A percentile compares a stretch with the other conserved stretches of the same genome.
Evolutionary conservation across 1,140 invertebrate species (phyloP).

Genomic region (Ceratitis capitata): DNA sequence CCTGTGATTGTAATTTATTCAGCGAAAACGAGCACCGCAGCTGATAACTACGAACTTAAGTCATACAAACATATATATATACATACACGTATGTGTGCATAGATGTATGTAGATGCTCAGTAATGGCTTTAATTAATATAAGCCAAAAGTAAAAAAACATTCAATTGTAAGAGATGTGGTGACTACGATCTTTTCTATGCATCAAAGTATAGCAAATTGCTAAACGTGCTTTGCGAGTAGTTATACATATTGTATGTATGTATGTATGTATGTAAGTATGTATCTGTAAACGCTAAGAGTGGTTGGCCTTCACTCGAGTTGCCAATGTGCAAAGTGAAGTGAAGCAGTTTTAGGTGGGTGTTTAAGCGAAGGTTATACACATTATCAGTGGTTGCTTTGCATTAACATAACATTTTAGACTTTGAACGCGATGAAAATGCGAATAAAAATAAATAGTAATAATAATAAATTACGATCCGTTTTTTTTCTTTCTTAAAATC

Average conservation of each 20-base stretch:
- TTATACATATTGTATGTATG: too few relatives aligned
- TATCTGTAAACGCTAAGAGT: not conserved
- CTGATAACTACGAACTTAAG: not conserved
- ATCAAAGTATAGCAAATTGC: too few relatives aligned
- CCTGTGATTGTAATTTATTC: not conserved
- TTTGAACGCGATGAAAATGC: not conserved
- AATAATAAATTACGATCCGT: not conserved
- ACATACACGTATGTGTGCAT: too few relatives aligned
- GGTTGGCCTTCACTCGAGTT: conserved; percentile 10
- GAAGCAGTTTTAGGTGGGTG: conserved; percentile 25
- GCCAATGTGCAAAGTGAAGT: not conserved
- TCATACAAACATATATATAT: not conserved
- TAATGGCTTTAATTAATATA: too few relatives aligned
- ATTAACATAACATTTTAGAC: not conserved
- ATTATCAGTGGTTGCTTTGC: not conserved
- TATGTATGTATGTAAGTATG: not conserved
- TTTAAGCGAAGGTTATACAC: not conserved
- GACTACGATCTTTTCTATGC: conserved; percentile 10
- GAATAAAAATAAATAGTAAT: not conserved
- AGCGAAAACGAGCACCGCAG: not conserved
- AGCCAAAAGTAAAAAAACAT: not conserved
- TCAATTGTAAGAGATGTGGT: not conserved
- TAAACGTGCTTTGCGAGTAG: not conserved
- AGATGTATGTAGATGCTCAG: too few relatives aligned
- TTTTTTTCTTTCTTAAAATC: too few relatives aligned